Base-by-base conservation (phyloP, 2,113 vertebrate species). In the Sylvietta virens region DNA sequence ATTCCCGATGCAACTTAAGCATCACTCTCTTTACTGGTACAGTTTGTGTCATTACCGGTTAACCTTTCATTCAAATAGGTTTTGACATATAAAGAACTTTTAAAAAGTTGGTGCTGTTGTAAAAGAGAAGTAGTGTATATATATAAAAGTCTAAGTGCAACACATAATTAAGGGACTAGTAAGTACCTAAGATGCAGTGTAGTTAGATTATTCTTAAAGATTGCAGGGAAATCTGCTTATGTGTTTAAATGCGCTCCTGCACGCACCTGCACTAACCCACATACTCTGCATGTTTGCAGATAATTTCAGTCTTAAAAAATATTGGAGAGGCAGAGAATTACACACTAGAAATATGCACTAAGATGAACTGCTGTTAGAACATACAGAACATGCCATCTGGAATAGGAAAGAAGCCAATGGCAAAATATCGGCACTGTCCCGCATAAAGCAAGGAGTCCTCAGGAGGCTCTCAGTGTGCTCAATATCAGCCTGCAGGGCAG, bases 241-340 rank as follows among this genome's bases (percentile, higher is more conserved):
- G 28, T 23, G 21, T n/a, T 89, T 44, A 39, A 64, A 71, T 0
- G 3, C 13, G 6, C 2, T 3, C 15, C 4, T 7, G 2, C 20
- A 17, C 4, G 1, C 6, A 45, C 20, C 66, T 12, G 27, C 15
- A 64, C 3, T 13, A 70, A 51, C 54, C 13, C 21, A 70, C 33
- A 44, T 16, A 31, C 24, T 74, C 30, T 13, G 3, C 0, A 7
- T 5, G 10, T 30, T 48, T 56, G 81, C 57, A 57, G 31, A 27
- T 9, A 51, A 27, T 40, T 50, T 51, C 60, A 58, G 47, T 47
- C 42, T 73, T 73, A 57, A 84, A 60, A 57, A 86, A 73, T 61
- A 33, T 10, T 31, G 48, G 27, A 51, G 15, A 71, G 57, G 13
- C 73, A 87, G 28, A 74, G 53, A 73, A 70, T 10, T 21, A 19